Conservation (phyloP, 2,888 invertebrate species). For the Habroteleia sp. region DNA sequence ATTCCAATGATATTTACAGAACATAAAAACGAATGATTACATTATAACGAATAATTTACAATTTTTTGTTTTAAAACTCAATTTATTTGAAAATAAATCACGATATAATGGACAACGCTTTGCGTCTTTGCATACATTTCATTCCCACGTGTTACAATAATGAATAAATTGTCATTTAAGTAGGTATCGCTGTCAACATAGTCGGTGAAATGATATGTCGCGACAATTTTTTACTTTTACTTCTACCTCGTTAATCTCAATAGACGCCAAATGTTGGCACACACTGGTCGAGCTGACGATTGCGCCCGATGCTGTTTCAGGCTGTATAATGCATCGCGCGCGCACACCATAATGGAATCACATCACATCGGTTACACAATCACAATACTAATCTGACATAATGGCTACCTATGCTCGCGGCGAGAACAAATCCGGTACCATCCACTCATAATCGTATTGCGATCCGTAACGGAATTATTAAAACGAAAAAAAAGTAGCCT, state of each 20-base stretch:
- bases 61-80: background rate
- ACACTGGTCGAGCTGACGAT: slow-evolving; percentile 65
- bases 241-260: slow-evolving; percentile 65
- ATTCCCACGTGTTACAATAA: slow-evolving; percentile 23
- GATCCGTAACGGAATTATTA: slow-evolving; percentile 49
- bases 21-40: no score
- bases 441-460: slow-evolving; percentile 56
- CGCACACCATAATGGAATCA: slow-evolving; percentile 78
- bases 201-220: slow-evolving; percentile 50
- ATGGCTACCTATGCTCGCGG: slow-evolving; percentile 72
- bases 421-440: slow-evolving; percentile 58
- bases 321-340: slow-evolving; percentile 68
- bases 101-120: slow-evolving; percentile 8
- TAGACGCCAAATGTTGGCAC: slow-evolving; percentile 72
- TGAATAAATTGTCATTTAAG: slow-evolving; percentile 60
- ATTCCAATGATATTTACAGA: no score
- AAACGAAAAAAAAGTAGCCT: slow-evolving; percentile 18
- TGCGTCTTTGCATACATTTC: slow-evolving; percentile 18
- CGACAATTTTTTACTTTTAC: slow-evolving; percentile 57
- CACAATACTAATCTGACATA: slow-evolving; percentile 80
- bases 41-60: background rate
- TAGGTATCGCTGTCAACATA: slow-evolving; percentile 51
- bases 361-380: slow-evolving; percentile 80
- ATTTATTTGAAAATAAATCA: slow-evolving; percentile 34
- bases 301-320: slow-evolving; percentile 58